A percentile compares a stretch with the other conserved stretches of the same genome.
These are phyloP conservation scores for Mustelus asterias DNA, from an alignment of 2,113 vertebrate species.

Conservation along the genomic window DNA sequence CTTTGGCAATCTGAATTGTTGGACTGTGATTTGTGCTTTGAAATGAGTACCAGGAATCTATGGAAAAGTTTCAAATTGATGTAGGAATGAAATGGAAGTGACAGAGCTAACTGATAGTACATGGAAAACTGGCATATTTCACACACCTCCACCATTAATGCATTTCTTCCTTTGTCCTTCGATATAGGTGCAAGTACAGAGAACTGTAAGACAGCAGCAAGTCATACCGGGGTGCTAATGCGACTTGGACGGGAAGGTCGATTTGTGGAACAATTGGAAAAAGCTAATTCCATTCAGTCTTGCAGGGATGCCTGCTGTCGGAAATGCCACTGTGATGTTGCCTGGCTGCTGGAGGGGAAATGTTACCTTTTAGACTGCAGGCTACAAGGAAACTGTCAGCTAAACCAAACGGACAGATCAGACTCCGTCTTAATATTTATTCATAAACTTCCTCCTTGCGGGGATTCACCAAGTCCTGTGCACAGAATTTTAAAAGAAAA, in stretches of 20 bases:
- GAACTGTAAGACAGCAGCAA: background rate
- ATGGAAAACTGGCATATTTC: background rate
- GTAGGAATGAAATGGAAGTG: background rate
- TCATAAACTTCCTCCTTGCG: constrained; percentile 44
- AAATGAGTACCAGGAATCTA: background rate
- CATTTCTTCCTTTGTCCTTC: background rate
- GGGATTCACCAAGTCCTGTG: background rate
- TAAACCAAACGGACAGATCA: constrained; percentile 46
- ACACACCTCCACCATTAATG: background rate
- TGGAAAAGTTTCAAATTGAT: background rate
- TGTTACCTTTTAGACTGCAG: constrained; percentile 64
- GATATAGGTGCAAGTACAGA: background rate
- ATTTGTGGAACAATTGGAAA: constrained; percentile 50
- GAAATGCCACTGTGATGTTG: constrained; percentile 54
- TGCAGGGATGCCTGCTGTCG: constrained; percentile 62
- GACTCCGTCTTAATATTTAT: constrained; percentile 58
- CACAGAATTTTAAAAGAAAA: background rate
- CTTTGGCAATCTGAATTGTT: background rate
- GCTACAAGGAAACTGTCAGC: constrained; percentile 47
- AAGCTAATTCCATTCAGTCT: constrained; percentile 50
- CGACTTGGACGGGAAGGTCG: background rate
- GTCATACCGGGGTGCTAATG: background rate
- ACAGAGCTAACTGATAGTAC: background rate
- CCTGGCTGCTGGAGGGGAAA: constrained; percentile 60
- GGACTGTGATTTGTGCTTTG: background rate